Percentiles rank a stretch among this genome's conserved stretches.
Evolutionary conservation across 1,140 invertebrate species (phyloP).

Genomic region (Pantala flavescens): DNA sequence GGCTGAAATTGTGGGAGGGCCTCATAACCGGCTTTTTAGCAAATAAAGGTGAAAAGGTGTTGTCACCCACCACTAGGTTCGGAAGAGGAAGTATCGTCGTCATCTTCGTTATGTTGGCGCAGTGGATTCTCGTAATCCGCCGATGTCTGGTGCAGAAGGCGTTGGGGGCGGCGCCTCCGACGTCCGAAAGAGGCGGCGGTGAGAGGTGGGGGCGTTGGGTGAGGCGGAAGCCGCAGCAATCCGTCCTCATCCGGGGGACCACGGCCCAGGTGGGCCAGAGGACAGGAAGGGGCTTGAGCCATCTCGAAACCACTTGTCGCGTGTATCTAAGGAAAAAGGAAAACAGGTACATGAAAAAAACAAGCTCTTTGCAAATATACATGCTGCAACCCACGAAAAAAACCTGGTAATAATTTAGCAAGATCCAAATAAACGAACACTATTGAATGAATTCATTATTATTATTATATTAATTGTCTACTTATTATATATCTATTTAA

Average conservation of each 20-base stretch:
- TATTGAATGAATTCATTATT: too few relatives aligned
- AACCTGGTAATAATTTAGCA: too few relatives aligned
- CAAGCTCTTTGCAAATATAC: too few relatives aligned
- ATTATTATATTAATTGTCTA: too few relatives aligned
- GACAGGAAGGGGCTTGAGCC: background rate
- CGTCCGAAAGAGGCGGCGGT: background rate
- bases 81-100: background rate
- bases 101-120: background rate
- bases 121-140: background rate
- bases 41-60: too few relatives aligned
- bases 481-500: too few relatives aligned
- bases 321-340: too few relatives aligned
- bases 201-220: background rate
- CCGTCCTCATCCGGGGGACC: background rate
- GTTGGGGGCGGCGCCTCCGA: background rate
- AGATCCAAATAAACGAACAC: too few relatives aligned
- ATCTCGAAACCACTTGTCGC: background rate
- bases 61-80: background rate
- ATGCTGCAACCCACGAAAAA: too few relatives aligned
- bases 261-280: background rate
- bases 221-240: background rate
- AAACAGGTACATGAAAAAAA: too few relatives aligned
- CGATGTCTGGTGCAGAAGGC: background rate
- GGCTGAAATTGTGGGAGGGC: too few relatives aligned
- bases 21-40: too few relatives aligned